Conservation (phyloP, 1,140 invertebrate species). For the Heliconius himera region DNA sequence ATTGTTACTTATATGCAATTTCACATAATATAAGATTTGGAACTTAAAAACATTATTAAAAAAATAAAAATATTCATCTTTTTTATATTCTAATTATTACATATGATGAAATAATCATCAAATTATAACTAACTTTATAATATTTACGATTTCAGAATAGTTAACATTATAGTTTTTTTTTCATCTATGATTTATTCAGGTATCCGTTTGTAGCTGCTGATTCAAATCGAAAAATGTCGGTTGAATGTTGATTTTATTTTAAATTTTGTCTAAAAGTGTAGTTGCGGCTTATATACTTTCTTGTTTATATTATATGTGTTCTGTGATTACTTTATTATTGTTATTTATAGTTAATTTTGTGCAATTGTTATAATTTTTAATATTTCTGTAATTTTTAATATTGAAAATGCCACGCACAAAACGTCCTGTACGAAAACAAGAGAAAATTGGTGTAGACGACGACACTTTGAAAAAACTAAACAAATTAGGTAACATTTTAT, state of each 20-base stretch:
- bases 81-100: background rate
- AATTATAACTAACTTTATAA: background rate
- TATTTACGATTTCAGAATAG: background rate
- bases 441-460: conserved; percentile 56
- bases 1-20: background rate
- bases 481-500: conserved; percentile 54
- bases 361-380: background rate
- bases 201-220: background rate
- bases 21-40: too few relatives aligned
- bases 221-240: conserved; percentile 43
- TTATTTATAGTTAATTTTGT: background rate
- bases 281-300: background rate
- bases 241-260: conserved; percentile 24
- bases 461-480: conserved; percentile 62
- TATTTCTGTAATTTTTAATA: too few relatives aligned
- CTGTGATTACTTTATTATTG: too few relatives aligned
- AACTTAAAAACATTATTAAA: background rate
- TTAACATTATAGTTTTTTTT: background rate
- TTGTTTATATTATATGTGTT: too few relatives aligned
- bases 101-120: background rate
- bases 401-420: conserved; percentile 73
- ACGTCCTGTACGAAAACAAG: conserved; percentile 58
- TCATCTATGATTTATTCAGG: background rate
- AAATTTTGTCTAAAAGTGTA: conserved; percentile 37
- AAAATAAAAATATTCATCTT: background rate